Conservation (phyloP, 2,888 invertebrate genomes). For the Neoscelio sp. region DNA sequence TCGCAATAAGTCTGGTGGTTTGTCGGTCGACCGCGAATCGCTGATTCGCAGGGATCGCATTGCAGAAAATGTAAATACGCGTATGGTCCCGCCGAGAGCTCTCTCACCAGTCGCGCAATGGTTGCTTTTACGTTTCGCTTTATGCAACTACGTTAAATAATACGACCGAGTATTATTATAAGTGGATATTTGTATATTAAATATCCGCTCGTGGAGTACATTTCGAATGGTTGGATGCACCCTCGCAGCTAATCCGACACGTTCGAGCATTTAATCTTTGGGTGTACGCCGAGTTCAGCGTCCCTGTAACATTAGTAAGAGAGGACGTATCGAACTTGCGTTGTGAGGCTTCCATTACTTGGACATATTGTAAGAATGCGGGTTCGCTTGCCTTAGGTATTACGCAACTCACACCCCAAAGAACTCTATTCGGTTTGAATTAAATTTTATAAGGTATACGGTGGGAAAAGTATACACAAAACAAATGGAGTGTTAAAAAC, state of each 20-base stretch:
- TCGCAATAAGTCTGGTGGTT: conserved; percentile 52
- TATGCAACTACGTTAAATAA: conserved; percentile 53
- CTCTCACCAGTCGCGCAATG: conserved; percentile 33
- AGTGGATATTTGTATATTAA: conserved; percentile 34
- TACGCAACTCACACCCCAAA: conserved; percentile 42
- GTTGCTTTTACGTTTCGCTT: conserved; percentile 14
- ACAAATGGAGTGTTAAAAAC: too few relatives aligned
- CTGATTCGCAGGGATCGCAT: conserved; percentile 16
- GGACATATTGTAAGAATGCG: conserved; percentile 36
- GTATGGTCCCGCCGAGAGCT: background rate
- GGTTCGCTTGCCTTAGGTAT: conserved; percentile 32
- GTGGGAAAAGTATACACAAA: too few relatives aligned
- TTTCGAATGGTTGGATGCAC: conserved; percentile 8
- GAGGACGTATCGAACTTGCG: conserved; percentile 35
- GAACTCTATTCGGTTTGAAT: conserved; percentile 24
- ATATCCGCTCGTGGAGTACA: conserved; percentile 13
- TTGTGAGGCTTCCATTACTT: conserved; percentile 54
- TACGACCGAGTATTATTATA: too few relatives aligned
- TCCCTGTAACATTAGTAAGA: conserved; percentile 41
- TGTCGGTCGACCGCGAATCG: conserved; percentile 48
- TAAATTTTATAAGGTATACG: conserved; percentile 7
- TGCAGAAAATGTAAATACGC: conserved; percentile 45
- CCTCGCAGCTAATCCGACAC: conserved; percentile 3
- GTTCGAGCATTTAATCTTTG: conserved; percentile 27
- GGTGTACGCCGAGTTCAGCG: conserved; percentile 37